Evolutionary conservation across 2,113 vertebrate genomes (phyloP).

Genomic region (Speoplatyrhinus poulsoni): DNA sequence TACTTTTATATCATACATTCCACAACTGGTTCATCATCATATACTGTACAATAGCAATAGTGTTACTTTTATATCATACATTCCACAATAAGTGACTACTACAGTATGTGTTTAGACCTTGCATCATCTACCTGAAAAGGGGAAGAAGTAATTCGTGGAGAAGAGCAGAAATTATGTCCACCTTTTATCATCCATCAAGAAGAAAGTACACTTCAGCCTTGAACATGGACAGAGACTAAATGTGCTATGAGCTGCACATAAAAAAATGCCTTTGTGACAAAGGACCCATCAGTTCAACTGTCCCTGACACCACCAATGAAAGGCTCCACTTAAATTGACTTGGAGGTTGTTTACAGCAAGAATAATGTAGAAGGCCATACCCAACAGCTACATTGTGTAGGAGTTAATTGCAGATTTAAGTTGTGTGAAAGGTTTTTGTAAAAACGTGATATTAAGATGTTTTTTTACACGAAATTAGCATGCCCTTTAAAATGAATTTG

Average conservation of each 20-base stretch:
- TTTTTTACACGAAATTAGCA: no score
- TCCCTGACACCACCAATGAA: slow-evolving; percentile 36
- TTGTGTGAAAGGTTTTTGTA: no score
- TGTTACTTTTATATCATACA: not conserved
- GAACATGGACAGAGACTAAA: slow-evolving; percentile 68
- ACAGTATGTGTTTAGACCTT: slow-evolving; percentile 27
- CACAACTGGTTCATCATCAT: no score
- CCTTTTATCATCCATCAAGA: slow-evolving; percentile 52
- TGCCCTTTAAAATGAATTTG: no score
- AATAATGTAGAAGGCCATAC: no score
- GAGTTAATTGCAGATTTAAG: no score
- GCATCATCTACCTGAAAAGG: slow-evolving; percentile 22
- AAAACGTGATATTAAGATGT: no score
- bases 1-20: no score
- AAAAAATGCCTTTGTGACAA: slow-evolving; percentile 39
- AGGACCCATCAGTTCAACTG: slow-evolving; percentile 48
- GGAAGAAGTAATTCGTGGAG: not conserved
- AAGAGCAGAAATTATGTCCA: slow-evolving; percentile 53
- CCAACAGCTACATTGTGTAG: no score
- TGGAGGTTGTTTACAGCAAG: no score
- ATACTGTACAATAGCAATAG: no score
- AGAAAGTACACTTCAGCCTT: slow-evolving; percentile 55
- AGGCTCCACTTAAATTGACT: slow-evolving; percentile 6
- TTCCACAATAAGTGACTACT: slow-evolving; percentile 38
- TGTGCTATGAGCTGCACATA: slow-evolving; percentile 51